A percentile compares a stretch with the other conserved stretches of the same genome.
These are phyloP conservation scores for Monochamus alternatus DNA, from an alignment of 2,888 invertebrate species.

Conservation along the genomic window DNA sequence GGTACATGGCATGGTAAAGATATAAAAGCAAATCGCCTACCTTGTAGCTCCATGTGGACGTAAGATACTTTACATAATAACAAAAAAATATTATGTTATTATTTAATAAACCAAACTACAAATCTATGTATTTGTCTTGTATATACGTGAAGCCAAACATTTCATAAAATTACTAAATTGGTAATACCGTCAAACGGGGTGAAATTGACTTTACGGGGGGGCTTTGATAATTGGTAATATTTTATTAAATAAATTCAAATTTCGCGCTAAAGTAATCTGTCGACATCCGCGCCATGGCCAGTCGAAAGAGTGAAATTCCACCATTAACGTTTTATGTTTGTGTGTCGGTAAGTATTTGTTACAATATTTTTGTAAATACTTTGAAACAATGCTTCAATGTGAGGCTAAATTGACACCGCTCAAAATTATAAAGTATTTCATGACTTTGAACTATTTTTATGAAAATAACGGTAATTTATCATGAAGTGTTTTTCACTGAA, in stretches of 20 bases:
- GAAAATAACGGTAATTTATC: background rate
- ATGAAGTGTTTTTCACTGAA: background rate
- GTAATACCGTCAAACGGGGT: conserved; percentile 31
- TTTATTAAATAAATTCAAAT: too few species aligned
- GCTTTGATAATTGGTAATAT: too few species aligned
- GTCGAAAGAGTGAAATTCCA: conserved; percentile 23
- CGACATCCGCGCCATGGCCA: conserved; percentile 14
- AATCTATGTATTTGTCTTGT: too few species aligned
- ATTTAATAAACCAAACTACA: too few species aligned
- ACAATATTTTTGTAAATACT: conserved; percentile 22
- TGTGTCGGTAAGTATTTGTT: conserved; percentile 21
- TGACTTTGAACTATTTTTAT: background rate
- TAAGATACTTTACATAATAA: too few species aligned
- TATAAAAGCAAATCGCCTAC: conserved; percentile 32
- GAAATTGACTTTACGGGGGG: conserved; percentile 24
- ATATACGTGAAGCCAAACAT: too few species aligned
- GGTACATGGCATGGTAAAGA: conserved; percentile 38
- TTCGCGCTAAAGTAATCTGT: conserved; percentile 1
- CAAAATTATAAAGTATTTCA: background rate
- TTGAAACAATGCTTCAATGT: background rate
- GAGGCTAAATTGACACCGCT: background rate
- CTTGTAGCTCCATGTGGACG: too few species aligned
- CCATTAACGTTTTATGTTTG: conserved; percentile 12
- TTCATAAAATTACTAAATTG: too few species aligned
- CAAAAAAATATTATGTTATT: too few species aligned